These are phyloP conservation scores for Osmerus eperlanus DNA, from an alignment of 2,113 vertebrate genomes.

Conservation along the genomic window DNA sequence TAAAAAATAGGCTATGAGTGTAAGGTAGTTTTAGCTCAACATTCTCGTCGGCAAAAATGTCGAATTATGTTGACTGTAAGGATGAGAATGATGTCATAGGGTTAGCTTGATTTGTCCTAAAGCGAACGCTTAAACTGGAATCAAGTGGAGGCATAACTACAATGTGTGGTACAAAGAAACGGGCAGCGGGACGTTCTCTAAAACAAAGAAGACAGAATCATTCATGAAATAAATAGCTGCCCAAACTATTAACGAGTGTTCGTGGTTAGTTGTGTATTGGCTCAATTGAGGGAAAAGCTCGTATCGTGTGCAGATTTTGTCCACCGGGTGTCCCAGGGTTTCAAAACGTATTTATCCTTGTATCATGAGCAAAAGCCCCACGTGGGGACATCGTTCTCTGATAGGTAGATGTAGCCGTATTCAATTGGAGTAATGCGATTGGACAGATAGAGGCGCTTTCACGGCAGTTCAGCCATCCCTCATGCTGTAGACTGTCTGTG, in stretches of 20 bases:
- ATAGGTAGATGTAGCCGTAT: constrained; percentile 70
- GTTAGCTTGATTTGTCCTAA: constrained; percentile 36
- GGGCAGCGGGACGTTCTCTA: no score
- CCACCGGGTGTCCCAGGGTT: no score
- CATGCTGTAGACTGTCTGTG: constrained; percentile 77
- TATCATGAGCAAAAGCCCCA: constrained; percentile 62
- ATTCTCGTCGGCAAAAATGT: constrained; percentile 45
- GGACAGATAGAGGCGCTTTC: constrained; percentile 78
- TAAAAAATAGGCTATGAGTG: not conserved
- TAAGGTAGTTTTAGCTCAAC: constrained; percentile 8
- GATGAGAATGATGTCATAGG: constrained; percentile 76
- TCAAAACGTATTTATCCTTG: no score
- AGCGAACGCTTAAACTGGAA: constrained; percentile 1
- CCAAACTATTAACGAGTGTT: no score
- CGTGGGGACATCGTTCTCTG: constrained; percentile 75
- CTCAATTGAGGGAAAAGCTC: no score
- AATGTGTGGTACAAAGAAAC: no score
- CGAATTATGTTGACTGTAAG: constrained; percentile 24
- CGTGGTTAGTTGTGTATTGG: no score
- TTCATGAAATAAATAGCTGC: no score
- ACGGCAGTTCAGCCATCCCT: constrained; percentile 82
- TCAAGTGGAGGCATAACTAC: no score
- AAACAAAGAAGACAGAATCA: no score
- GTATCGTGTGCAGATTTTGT: no score
- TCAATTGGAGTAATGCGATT: constrained; percentile 75